Evolutionary conservation across 2,888 invertebrate genomes (phyloP).

Genomic region (Ichneumon xanthorius): DNA sequence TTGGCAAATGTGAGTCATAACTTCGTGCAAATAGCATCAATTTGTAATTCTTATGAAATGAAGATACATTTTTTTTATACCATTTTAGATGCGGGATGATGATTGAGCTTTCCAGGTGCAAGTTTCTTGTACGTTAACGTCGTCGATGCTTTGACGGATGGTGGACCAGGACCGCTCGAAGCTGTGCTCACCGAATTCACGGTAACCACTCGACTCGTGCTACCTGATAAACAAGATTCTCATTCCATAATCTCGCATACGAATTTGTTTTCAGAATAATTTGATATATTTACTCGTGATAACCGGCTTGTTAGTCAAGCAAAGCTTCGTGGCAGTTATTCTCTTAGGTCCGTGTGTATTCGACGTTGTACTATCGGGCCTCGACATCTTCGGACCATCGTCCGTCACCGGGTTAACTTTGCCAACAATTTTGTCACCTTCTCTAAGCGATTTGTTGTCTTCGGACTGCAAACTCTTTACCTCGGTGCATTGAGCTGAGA

Average conservation of each 20-base stretch:
- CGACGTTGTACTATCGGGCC: constrained; percentile 61
- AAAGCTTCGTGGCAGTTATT: constrained; percentile 62
- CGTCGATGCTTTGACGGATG: constrained; percentile 72
- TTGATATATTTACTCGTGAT: constrained; percentile 69
- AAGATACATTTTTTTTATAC: constrained; percentile 66
- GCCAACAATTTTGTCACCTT: constrained; percentile 4
- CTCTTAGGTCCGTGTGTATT: constrained; percentile 40
- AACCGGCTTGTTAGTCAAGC: constrained; percentile 67
- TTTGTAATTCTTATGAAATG: constrained; percentile 25
- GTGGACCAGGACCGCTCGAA: constrained; percentile 80
- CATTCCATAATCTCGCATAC: not conserved
- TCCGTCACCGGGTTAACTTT: constrained; percentile 17
- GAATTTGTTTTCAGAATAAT: not conserved
- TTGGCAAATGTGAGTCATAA: not conserved
- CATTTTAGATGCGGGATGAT: constrained; percentile 78
- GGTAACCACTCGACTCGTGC: constrained; percentile 71
- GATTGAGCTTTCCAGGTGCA: constrained; percentile 75
- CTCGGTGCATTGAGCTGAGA: constrained; percentile 45
- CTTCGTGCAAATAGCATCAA: not conserved
- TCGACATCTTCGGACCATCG: constrained; percentile 60
- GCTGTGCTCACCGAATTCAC: constrained; percentile 73
- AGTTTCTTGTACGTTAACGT: constrained; percentile 76
- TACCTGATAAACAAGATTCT: constrained; percentile 59
- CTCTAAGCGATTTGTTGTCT: constrained; percentile 21
- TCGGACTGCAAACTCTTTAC: constrained; percentile 38